phyloP scores from a whole-genome alignment of 2,888 invertebrate species.

The Carpatolechia fugitivella region DNA sequence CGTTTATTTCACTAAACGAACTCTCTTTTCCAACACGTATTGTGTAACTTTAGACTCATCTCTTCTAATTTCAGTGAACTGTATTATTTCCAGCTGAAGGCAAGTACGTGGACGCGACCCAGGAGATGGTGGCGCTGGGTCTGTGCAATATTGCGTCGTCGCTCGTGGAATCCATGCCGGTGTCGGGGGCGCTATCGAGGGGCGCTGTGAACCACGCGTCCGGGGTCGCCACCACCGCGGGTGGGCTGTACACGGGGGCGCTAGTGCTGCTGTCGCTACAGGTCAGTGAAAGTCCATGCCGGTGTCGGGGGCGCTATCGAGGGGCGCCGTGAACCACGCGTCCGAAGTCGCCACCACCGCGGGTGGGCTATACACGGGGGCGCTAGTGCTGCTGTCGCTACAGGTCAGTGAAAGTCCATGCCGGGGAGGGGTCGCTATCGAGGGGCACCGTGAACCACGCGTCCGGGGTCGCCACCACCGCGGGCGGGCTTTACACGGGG shows the following conservation, averaged over 20 bases:
- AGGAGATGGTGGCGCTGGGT: conserved; percentile 93
- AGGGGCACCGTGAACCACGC: conserved; percentile 96
- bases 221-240: conserved; percentile 92
- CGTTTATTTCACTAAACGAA: too few species aligned
- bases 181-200: conserved; percentile 92
- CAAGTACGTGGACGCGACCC: conserved; percentile 90
- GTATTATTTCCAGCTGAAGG: conserved; percentile 80
- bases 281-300: conserved; percentile 75
- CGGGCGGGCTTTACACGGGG: conserved; percentile 92
- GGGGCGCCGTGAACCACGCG: conserved; percentile 96
- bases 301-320: conserved; percentile 92
- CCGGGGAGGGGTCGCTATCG: conserved; percentile 93
- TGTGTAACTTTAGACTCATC: too few species aligned
- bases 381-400: conserved; percentile 64
- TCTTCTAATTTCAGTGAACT: background rate
- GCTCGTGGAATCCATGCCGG: conserved; percentile 94
- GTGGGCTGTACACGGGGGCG: conserved; percentile 89
- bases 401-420: conserved; percentile 59
- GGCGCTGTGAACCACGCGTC: conserved; percentile 97
- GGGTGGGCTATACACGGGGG: conserved; percentile 91
- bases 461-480: conserved; percentile 92
- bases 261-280: conserved; percentile 70
- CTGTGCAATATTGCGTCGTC: conserved; percentile 92
- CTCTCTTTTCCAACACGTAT: too few species aligned
- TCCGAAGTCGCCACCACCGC: conserved; percentile 94